Evolutionary conservation across 2,888 invertebrate species (phyloP).

Genomic region (Epistrophe grossulariae): DNA sequence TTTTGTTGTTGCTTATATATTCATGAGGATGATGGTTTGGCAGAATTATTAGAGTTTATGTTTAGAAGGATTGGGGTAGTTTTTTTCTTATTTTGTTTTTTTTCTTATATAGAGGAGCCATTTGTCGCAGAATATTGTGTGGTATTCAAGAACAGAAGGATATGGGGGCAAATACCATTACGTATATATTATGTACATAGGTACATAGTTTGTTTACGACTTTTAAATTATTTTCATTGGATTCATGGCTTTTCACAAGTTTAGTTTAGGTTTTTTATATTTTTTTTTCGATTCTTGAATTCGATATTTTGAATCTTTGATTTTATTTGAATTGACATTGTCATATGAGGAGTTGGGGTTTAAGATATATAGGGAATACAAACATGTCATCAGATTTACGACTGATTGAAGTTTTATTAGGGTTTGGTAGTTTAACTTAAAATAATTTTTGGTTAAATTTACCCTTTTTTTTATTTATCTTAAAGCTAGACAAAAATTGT

Average conservation of each 20-base stretch:
- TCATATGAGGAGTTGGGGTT: background rate
- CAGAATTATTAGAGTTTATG: constrained; percentile 1
- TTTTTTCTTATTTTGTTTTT: constrained; percentile 19
- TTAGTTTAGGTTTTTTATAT: background rate
- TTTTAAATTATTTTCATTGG: constrained; percentile 71
- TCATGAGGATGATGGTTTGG: constrained; percentile 29
- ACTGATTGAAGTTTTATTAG: constrained; percentile 1
- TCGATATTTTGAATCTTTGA: constrained; percentile 18
- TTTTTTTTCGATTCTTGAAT: background rate
- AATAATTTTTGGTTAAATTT: too few relatives aligned
- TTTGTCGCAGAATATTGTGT: constrained; percentile 31
- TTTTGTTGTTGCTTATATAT: constrained; percentile 26
- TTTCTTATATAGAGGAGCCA: background rate
- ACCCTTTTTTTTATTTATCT: too few relatives aligned
- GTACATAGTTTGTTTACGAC: constrained; percentile 67
- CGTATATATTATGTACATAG: background rate
- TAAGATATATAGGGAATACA: background rate
- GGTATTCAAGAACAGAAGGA: constrained; percentile 34
- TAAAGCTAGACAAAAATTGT: too few relatives aligned
- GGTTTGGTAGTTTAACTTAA: background rate
- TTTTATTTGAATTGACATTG: constrained; percentile 34
- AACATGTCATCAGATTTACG: constrained; percentile 4
- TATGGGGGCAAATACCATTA: constrained; percentile 11
- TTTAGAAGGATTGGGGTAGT: constrained; percentile 26
- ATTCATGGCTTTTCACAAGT: constrained; percentile 35